Conservation (phyloP, 1,140 invertebrate species). For the Diorhabda elongata region DNA sequence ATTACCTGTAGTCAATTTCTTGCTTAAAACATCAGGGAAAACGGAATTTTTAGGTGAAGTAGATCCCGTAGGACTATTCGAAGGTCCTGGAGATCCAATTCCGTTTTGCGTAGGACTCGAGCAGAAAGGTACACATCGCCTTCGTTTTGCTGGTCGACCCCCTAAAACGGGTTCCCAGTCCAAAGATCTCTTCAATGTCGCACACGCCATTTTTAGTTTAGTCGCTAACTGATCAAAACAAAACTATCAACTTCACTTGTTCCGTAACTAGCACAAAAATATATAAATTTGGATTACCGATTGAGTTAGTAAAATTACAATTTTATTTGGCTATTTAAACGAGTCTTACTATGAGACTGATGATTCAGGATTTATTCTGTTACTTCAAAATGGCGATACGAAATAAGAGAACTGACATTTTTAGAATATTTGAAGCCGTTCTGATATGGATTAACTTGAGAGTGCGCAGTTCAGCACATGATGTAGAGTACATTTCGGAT, state of each 20-base stretch:
- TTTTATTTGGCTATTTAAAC: not conserved
- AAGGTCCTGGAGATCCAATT: slow-evolving; percentile 20
- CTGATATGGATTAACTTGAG: too few relatives aligned
- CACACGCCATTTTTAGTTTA: slow-evolving; percentile 85
- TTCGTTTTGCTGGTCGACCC: slow-evolving; percentile 75
- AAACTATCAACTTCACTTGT: slow-evolving; percentile 33
- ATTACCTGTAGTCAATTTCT: slow-evolving; percentile 82
- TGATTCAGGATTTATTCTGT: slow-evolving; percentile 15
- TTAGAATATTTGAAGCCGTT: slow-evolving; percentile 7
- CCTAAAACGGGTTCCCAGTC: slow-evolving; percentile 88
- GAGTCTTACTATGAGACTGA: slow-evolving; percentile 10
- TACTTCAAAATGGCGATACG: slow-evolving; percentile 35
- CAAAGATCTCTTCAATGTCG: slow-evolving; percentile 86
- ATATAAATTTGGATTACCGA: slow-evolving; percentile 1
- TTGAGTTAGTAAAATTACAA: slow-evolving; percentile 13
- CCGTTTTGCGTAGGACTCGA: slow-evolving; percentile 53
- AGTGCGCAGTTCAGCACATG: too few relatives aligned
- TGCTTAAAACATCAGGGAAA: slow-evolving; percentile 44
- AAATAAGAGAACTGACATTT: slow-evolving; percentile 35
- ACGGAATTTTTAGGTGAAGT: slow-evolving; percentile 39
- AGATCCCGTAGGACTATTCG: slow-evolving; percentile 61
- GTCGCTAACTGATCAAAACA: slow-evolving; percentile 36
- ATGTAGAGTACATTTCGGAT: too few relatives aligned
- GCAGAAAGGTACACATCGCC: slow-evolving; percentile 81
- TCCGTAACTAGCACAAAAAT: slow-evolving; percentile 28